Evolutionary conservation across 1,140 invertebrate species (phyloP).

Genomic region (Drosophila sucinea): DNA sequence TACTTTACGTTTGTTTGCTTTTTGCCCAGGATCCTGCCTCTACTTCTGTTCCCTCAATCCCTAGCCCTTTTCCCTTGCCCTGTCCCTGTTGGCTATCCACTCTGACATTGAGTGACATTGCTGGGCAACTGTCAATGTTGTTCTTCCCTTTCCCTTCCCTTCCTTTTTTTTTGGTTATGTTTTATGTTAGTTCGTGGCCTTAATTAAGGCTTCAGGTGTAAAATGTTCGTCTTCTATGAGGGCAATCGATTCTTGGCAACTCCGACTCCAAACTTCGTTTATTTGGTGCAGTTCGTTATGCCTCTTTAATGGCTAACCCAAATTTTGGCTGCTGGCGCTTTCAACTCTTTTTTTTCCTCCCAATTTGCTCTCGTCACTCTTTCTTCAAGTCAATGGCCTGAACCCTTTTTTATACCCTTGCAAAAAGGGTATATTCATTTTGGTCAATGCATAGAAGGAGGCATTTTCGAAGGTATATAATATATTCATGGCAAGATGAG

Average conservation of each 20-base stretch:
- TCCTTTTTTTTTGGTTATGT: slow-evolving; percentile 10
- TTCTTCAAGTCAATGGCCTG: slow-evolving; percentile 49
- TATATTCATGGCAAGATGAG: no score
- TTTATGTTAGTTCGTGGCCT: slow-evolving; percentile 39
- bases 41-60: no score
- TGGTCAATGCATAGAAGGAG: no score
- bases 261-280: neutral
- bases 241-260: neutral
- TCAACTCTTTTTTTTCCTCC: neutral
- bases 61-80: slow-evolving; percentile 19
- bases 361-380: slow-evolving; percentile 19
- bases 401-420: slow-evolving; percentile 1
- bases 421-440: no score
- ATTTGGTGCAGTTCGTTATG: neutral
- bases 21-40: slow-evolving; percentile 10
- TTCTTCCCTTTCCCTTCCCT: neutral
- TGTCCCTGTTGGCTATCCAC: slow-evolving; percentile 14
- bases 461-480: no score
- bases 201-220: slow-evolving; percentile 76
- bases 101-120: slow-evolving; percentile 73
- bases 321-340: slow-evolving; percentile 23
- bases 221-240: slow-evolving; percentile 45
- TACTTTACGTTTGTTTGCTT: slow-evolving; percentile 60
- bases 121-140: slow-evolving; percentile 60
- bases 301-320: slow-evolving; percentile 39